Percentiles rank a stretch among this genome's conserved stretches.
Evolutionary conservation across 2,797 vertebrate species (phyloP).

Genomic region (Erethizon dorsatum): DNA sequence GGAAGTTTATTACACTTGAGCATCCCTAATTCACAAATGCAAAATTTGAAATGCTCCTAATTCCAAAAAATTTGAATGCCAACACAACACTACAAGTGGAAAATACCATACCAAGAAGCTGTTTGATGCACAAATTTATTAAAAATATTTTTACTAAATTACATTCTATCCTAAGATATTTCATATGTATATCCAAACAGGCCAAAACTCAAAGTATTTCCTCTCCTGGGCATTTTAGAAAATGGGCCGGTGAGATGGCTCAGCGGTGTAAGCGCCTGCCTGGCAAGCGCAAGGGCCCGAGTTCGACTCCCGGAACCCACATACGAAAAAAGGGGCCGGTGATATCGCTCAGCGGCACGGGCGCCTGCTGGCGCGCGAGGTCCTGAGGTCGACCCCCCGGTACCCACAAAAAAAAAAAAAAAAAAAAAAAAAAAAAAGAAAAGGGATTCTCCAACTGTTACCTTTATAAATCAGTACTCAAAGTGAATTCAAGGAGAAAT

Average conservation of each 20-base stretch:
- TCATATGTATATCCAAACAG: neutral
- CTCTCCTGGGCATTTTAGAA: neutral
- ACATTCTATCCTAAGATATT: neutral
- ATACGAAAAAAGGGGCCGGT: no score
- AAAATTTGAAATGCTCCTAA: neutral
- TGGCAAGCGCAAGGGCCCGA: no score
- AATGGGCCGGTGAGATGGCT: no score
- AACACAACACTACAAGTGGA: neutral
- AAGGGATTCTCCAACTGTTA: neutral
- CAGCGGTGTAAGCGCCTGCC: no score
- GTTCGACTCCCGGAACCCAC: no score
- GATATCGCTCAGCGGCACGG: no score
- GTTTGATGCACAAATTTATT: neutral
- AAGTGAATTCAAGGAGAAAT: conserved; percentile 37
- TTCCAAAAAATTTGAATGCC: neutral
- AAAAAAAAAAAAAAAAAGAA: no score
- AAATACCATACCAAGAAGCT: neutral
- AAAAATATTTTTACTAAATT: neutral
- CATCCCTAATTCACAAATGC: neutral
- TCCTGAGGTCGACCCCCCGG: no score
- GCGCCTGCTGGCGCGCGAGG: no score
- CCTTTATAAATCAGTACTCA: conserved; percentile 31
- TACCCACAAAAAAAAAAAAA: no score
- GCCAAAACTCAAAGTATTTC: neutral
- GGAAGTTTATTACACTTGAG: neutral